Evolutionary conservation across 2,888 invertebrate species (phyloP).

Genomic region (Cryptosula pallasiana): DNA sequence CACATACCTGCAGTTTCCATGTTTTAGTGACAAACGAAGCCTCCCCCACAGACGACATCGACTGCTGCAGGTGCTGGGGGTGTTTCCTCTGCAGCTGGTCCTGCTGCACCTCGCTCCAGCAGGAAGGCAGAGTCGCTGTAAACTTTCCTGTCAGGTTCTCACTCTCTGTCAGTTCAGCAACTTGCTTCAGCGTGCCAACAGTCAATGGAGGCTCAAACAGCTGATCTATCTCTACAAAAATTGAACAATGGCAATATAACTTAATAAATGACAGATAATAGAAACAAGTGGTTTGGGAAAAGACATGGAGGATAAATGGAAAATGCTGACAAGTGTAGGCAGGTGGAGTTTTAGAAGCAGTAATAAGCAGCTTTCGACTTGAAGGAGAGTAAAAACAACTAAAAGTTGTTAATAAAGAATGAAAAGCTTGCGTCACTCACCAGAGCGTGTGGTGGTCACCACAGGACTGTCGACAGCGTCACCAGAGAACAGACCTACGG

Average conservation of each 20-base stretch:
- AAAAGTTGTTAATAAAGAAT: too few species aligned
- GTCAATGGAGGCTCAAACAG: conserved; percentile 59
- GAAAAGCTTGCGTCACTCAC: too few species aligned
- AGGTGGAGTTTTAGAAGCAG: too few species aligned
- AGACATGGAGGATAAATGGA: too few species aligned
- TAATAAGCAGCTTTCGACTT: too few species aligned
- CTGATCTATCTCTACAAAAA: conserved; percentile 39
- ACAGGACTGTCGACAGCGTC: background rate
- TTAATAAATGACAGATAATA: too few species aligned
- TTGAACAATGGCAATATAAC: too few species aligned
- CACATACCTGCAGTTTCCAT: conserved; percentile 70
- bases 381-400: too few species aligned
- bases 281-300: too few species aligned
- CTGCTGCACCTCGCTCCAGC: conserved; percentile 88
- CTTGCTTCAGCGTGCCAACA: conserved; percentile 58
- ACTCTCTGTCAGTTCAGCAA: conserved; percentile 72
- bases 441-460: background rate
- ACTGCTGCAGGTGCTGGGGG: conserved; percentile 67
- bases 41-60: conserved; percentile 54
- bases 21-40: conserved; percentile 73
- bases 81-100: conserved; percentile 83
- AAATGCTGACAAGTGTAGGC: too few species aligned
- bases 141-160: conserved; percentile 68
- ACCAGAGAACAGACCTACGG: background rate
- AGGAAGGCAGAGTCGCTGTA: conserved; percentile 82